Evolutionary conservation across 2,888 invertebrate genomes (phyloP), one percentile per base, ranked within the genome.

Genomic region (Lydus trimaculatus): DNA sequence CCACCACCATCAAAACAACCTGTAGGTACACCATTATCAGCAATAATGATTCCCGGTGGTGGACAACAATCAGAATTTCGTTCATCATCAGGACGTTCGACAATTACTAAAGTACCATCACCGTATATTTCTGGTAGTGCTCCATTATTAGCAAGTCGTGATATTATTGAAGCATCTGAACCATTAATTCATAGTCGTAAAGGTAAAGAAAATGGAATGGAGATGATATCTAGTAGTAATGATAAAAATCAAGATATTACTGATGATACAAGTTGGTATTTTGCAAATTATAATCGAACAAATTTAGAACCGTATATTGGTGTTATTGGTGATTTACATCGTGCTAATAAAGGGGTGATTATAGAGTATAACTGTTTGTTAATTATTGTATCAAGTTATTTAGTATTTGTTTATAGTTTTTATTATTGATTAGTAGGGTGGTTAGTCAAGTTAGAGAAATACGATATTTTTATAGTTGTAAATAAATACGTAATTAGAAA

Each of bases 241-340:
- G 82, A 76, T 82, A 85, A 74, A 85, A 86, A 15, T 87, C 88
- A 74, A 87, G 15, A 87, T 88, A 72, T 87, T 85, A 73, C 89
- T 61, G 64, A 78, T 52, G 80, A 82, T 61, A 91, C 91, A 85
- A 91, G 91, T 76, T 96, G 96, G 96, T 96, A 96, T 84, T 95
- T 93, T 82, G 92, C 91, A 74, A 94, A 94, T 83, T 95, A 95
- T 81, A 93, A 94, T 82, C 91, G 90, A 78, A 89, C 87, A 3
- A 85, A 87, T 73, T 75, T 87, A 61, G 87, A 88, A 72, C 88
- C 88, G 11, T 89, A 83, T 70, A 76, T 78, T 58, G 76, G 76
- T 52, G 48, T 52, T 52, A 23, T 52, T 23, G 48, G 48, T 23
- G 48, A 52, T 52, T 20, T 23, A 5, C 11, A 52, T 52, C 48